A percentile compares a stretch with the other conserved stretches of the same genome.
phyloP scores from a whole-genome alignment of 2,113 vertebrate genomes.

The Oreochromis niloticus region DNA sequence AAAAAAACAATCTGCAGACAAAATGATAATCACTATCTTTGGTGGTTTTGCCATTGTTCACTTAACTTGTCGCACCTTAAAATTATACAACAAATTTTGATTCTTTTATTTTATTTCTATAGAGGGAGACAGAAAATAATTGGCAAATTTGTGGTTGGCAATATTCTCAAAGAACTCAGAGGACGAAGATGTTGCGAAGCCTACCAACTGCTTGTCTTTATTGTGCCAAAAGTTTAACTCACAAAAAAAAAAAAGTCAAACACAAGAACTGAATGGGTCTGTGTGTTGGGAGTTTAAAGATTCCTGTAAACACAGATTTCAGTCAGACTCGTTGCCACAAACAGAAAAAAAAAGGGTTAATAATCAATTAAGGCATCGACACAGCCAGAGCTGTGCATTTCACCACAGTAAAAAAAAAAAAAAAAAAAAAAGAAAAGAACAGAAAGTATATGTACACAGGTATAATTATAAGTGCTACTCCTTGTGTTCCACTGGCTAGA shows the following conservation, averaged over 20 bases:
- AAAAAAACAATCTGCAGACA: slow-evolving; percentile 1
- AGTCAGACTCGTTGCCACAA: slow-evolving; percentile 35
- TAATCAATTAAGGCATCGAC: slow-evolving; percentile 63
- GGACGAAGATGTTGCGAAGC: background rate
- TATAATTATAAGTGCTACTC: slow-evolving; percentile 59
- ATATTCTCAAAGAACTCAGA: background rate
- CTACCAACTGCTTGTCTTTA: background rate
- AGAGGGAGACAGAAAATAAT: background rate
- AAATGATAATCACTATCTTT: slow-evolving; percentile 22
- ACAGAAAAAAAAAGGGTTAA: slow-evolving; percentile 21
- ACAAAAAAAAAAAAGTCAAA: background rate
- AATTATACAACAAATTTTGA: background rate
- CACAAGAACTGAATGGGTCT: background rate
- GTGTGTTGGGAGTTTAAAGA: background rate
- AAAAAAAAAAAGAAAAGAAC: background rate
- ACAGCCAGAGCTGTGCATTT: slow-evolving; percentile 49
- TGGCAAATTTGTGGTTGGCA: background rate
- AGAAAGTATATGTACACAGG: slow-evolving; percentile 56
- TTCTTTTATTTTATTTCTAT: background rate
- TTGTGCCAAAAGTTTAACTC: background rate
- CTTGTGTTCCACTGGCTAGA: slow-evolving; percentile 42
- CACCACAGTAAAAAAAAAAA: slow-evolving; percentile 48
- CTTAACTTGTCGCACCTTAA: background rate
- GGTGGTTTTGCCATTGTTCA: slow-evolving; percentile 13
- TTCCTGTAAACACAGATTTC: slow-evolving; percentile 38